A percentile compares a stretch with the other conserved stretches of the same genome.
These are phyloP conservation scores for Nomada hirtipes DNA, from an alignment of 2,888 invertebrate genomes.

Conservation along the genomic window DNA sequence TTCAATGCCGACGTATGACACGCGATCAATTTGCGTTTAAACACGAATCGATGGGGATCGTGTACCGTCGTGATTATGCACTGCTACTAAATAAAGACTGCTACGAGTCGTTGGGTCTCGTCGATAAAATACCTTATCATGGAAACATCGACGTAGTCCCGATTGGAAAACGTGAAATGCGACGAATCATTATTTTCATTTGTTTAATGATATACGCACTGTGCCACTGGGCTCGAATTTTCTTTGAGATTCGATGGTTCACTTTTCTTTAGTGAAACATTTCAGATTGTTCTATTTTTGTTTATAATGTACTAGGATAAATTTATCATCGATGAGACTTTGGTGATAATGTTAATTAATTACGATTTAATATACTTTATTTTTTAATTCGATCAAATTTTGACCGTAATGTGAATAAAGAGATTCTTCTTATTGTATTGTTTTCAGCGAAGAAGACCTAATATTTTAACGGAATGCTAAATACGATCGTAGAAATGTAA, in stretches of 20 bases:
- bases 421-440: no score
- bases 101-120: neutral
- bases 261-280: no score
- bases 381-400: no score
- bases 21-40: slow-evolving; percentile 65
- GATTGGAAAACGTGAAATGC: neutral
- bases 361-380: no score
- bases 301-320: no score
- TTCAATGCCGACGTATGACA: slow-evolving; percentile 56
- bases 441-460: neutral
- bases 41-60: slow-evolving; percentile 38
- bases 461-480: neutral
- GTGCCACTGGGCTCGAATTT: no score
- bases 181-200: no score
- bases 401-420: neutral
- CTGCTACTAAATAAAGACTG: neutral
- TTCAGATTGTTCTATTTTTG: no score
- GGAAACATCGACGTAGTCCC: neutral
- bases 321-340: no score
- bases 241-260: no score
- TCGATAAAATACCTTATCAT: neutral
- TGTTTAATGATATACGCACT: no score
- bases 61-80: slow-evolving; percentile 63
- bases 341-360: no score
- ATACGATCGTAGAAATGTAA: neutral